Evolutionary conservation across 2,888 invertebrate species (phyloP).

Genomic region (Plagiodera versicolora): DNA sequence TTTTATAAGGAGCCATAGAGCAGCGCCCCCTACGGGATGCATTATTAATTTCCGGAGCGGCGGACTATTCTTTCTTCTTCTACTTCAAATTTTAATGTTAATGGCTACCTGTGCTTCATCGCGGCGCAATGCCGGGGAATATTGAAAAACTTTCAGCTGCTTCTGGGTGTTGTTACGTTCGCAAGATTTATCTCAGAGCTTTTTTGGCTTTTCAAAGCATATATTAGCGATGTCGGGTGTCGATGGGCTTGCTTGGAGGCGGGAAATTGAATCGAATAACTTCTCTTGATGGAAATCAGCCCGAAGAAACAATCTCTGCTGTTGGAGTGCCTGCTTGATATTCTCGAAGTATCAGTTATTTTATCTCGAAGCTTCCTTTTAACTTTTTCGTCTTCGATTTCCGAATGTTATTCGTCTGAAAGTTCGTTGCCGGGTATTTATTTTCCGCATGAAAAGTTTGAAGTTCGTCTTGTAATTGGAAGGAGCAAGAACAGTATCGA

Average conservation of each 20-base stretch:
- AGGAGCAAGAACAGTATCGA: too few species aligned
- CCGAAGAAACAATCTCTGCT: neutral
- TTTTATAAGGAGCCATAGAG: slow-evolving; percentile 32
- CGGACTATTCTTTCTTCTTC: slow-evolving; percentile 28
- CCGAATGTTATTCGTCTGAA: too few species aligned
- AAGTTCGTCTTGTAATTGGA: too few species aligned
- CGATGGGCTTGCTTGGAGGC: neutral
- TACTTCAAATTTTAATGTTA: slow-evolving; percentile 27
- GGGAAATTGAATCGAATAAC: neutral
- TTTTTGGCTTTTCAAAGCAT: neutral
- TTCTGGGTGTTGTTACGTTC: slow-evolving; percentile 15
- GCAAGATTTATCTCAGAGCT: slow-evolving; percentile 11
- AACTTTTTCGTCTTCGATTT: too few species aligned
- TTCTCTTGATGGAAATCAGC: neutral
- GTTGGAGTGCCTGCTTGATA: neutral
- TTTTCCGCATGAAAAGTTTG: too few species aligned
- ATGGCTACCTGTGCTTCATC: slow-evolving; percentile 25
- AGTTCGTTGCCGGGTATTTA: too few species aligned
- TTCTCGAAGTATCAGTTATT: neutral
- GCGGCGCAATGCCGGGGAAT: slow-evolving; percentile 17
- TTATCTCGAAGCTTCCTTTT: too few species aligned
- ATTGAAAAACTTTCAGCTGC: slow-evolving; percentile 23
- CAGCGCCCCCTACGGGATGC: slow-evolving; percentile 27
- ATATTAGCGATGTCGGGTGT: neutral
- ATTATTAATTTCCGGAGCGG: slow-evolving; percentile 38